These are phyloP conservation scores for Amphiduros pacificus DNA, from an alignment of 2,888 invertebrate genomes.

Conservation along the genomic window DNA sequence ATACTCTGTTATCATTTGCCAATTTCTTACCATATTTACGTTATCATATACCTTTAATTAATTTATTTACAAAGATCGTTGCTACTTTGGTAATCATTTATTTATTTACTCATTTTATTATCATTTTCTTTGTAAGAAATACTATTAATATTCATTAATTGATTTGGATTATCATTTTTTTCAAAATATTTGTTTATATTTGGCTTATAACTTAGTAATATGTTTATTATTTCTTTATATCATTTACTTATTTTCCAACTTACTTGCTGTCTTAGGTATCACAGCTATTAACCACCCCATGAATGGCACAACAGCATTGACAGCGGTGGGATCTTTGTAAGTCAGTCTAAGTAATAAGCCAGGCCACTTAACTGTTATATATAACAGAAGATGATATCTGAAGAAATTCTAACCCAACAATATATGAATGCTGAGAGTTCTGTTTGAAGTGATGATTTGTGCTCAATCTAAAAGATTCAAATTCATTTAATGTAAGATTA, in stretches of 20 bases:
- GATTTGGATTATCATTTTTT: too few relatives aligned
- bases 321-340: slow-evolving; percentile 12
- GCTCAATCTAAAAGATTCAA: background rate
- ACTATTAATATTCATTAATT: too few relatives aligned
- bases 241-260: background rate
- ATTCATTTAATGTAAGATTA: too few relatives aligned
- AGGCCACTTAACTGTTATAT: background rate
- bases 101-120: too few relatives aligned
- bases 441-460: background rate
- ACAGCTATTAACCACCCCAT: slow-evolving; percentile 30
- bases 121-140: too few relatives aligned
- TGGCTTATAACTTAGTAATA: background rate
- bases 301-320: slow-evolving; percentile 21
- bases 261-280: slow-evolving; percentile 19
- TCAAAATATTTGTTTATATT: background rate
- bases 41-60: too few relatives aligned
- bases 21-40: too few relatives aligned
- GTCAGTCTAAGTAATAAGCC: background rate
- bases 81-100: too few relatives aligned
- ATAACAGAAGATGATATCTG: background rate
- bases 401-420: background rate
- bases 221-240: background rate
- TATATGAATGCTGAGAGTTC: background rate
- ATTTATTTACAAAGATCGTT: too few relatives aligned
- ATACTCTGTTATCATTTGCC: background rate